Evolutionary conservation across 2,113 vertebrate genomes (phyloP), one percentile per base, ranked within the genome.

Genomic region (Centropristis striata): DNA sequence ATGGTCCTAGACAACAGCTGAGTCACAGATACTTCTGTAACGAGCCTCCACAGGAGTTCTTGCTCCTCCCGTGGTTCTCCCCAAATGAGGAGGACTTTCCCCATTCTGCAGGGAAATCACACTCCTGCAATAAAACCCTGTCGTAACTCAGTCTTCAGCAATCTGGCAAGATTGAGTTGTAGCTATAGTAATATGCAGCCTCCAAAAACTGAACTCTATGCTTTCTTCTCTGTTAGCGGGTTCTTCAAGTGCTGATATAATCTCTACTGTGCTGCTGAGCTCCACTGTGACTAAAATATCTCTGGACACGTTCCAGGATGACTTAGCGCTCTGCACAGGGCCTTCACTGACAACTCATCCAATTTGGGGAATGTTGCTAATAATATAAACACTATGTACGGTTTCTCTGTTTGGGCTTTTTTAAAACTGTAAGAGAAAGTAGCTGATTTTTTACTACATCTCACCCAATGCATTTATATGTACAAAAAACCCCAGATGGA

Each of bases 281-380:
- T 76, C 8, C 51, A 16, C 57, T 57, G 55, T 16, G 78, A 84
- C 72, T 57, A 63, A 85, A 81, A 84, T 67, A 81, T 51, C 76
- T 64, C 72, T 75, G 84, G 76, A 77, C 60, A 59, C 28, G 49
- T 72, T 89, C 71, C 78, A 78, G 69, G 61, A 75, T 80, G 67
- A 87, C 69, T 57, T 2, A 69, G 73, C n/a, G 15, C 60, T 63
- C 25, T 70, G 80, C 81, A 78, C 63, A 9, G n/a, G 58, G 70
- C 70, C 47, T 64, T 72, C 15, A 23, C 69, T 15, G 73, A 68
- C 28, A 3, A 83, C 57, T 86, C 78, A 86, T 27, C 23, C 0
- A 25, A 21, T 82, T 69, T 28, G 37, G 53, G 60, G 27, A 85
- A 69, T 2, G 2, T 27, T 61, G 63, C 55, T 78, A 61, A 83